Evolutionary conservation across 2,797 vertebrate species (phyloP), one percentile per base, ranked within the genome.

Genomic region (Thripadectes ignobilis): DNA sequence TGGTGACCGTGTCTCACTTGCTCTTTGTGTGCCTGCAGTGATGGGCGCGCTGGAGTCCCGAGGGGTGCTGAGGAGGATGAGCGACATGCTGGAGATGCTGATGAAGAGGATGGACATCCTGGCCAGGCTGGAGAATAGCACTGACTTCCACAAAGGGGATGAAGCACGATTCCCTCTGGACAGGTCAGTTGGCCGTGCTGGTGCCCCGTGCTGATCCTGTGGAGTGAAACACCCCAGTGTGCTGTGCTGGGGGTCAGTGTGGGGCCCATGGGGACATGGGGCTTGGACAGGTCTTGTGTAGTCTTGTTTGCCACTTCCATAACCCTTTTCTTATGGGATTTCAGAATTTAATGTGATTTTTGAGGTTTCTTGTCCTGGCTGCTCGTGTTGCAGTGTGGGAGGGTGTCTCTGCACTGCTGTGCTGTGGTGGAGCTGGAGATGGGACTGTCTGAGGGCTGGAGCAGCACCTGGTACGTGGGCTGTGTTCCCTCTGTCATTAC

Each of bases 41-140:
- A 97, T 98, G 96, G 98, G 98, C 0, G 97, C 98, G 1, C 96
- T 98, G 69, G 99, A 99, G 98, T 99, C 99, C 78, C 98, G 99
- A 2, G 98, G 99, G 7, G 97, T 99, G 95, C 98, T 99, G 93
- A 98, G 98, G 82, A 98, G 98, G 96, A 99, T 99, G 98, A 99
- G 98, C 29, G 99, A 99, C 97, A 99, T 99, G 98, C 96, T 99
- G 98, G 99, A 99, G 98, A 97, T 99, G 97, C 98, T 99, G 98
- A 98, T 98, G 95, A 99, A 98, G 96, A 98, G 98, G 94, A 98
- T 99, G 98, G 99, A 99, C 86, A 83, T 97, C 65, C 98, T 99
- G 97, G 98, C 99, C 94, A 98, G 98, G 92, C 98, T 99, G 88
- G 98, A 99, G 98, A 99, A 99, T 84, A 89, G 94, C 95, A 98